phyloP scores from a whole-genome alignment of 2,888 invertebrate genomes.

The Agrotis clavis region DNA sequence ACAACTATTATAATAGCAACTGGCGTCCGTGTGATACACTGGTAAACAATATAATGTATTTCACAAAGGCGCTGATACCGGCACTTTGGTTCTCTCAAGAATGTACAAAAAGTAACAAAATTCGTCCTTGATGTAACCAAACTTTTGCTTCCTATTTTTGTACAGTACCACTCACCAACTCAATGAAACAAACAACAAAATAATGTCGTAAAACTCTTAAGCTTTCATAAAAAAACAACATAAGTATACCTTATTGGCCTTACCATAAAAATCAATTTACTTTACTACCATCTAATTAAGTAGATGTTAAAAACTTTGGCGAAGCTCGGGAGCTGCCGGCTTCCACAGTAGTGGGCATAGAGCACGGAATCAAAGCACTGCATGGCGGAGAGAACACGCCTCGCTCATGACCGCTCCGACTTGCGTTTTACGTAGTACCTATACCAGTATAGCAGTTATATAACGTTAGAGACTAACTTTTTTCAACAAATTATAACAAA shows the following conservation, averaged over 20 bases:
- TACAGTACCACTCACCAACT: constrained; percentile 6
- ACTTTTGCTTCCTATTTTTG: not conserved
- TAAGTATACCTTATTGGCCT: constrained; percentile 49
- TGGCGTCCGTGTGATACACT: too few species aligned
- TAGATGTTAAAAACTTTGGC: constrained; percentile 60
- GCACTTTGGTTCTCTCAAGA: not conserved
- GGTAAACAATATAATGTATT: too few species aligned
- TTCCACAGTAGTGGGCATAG: constrained; percentile 23
- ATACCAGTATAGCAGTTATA: too few species aligned
- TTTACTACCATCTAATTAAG: constrained; percentile 57
- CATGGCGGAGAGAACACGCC: not conserved
- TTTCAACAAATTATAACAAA: too few species aligned
- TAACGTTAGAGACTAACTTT: too few species aligned
- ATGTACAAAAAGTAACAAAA: not conserved
- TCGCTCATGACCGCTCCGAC: not conserved
- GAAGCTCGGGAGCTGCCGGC: constrained; percentile 40
- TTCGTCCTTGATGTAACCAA: not conserved
- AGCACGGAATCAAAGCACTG: not conserved
- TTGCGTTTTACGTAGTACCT: too few species aligned
- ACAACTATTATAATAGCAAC: too few species aligned
- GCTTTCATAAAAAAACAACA: constrained; percentile 33
- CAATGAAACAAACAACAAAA: constrained; percentile 37
- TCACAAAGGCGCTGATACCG: too few species aligned
- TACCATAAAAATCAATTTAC: constrained; percentile 56
- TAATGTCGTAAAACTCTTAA: constrained; percentile 41